A percentile compares a stretch with the other conserved stretches of the same genome.
Conservation (phyloP, 2,888 invertebrate genomes). For the Aspidiotus destructor region DNA sequence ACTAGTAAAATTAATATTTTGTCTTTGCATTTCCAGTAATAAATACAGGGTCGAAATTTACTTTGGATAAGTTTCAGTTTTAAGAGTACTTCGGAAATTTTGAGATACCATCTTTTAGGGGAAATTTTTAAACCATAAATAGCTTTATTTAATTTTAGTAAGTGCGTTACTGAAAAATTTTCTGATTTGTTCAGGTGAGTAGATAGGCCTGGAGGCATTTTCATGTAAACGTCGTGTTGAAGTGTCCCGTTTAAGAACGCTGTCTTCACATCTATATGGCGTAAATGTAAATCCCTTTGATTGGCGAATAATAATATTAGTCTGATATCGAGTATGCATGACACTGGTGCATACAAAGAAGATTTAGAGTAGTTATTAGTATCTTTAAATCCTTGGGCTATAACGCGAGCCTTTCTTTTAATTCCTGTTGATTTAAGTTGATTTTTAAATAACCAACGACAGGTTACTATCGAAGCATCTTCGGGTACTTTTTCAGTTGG, state of each 20-base stretch:
- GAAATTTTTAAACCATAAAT: background rate
- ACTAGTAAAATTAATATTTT: background rate
- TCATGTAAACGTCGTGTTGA: background rate
- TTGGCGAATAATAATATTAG: background rate
- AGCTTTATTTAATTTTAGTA: background rate
- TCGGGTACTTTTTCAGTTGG: background rate
- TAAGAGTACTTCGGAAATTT: background rate
- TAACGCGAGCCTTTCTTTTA: background rate
- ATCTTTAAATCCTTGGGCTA: background rate
- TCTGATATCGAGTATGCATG: background rate
- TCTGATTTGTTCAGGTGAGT: too few relatives aligned
- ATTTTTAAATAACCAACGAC: background rate
- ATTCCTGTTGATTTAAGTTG: background rate
- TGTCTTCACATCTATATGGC: constrained; percentile 3
- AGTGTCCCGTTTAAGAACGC: background rate
- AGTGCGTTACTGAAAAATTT: too few relatives aligned
- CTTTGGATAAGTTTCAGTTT: background rate
- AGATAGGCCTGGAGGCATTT: too few relatives aligned
- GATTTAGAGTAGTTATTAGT: background rate
- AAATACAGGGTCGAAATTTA: background rate
- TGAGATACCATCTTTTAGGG: constrained; percentile 3
- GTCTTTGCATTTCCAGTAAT: background rate
- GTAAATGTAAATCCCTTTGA: background rate
- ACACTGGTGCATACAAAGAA: background rate
- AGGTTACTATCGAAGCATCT: background rate